Evolutionary conservation across 23 tunicate genomes (phyloP).

Genomic region (Diplosoma virens): DNA sequence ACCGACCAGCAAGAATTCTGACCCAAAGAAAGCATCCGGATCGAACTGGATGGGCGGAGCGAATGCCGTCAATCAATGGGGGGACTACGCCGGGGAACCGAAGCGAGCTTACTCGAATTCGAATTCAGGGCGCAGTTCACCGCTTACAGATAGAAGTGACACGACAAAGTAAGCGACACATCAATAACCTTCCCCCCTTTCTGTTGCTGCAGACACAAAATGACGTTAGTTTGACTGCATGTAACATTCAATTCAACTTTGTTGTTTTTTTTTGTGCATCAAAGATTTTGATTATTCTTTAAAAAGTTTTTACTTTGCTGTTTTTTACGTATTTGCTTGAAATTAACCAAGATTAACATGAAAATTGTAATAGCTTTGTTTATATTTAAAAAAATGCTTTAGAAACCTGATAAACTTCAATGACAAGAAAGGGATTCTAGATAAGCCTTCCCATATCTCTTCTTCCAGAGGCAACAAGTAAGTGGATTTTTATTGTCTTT

Average conservation of each 20-base stretch:
- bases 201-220: not conserved
- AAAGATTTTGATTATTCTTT: too few species aligned
- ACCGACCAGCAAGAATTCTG: not conserved
- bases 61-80: slow-evolving; percentile 6
- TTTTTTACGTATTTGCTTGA: too few species aligned
- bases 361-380: too few species aligned
- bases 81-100: not conserved
- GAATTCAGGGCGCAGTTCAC: slow-evolving; percentile 8
- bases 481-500: too few species aligned
- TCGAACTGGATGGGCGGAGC: not conserved
- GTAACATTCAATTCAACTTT: too few species aligned
- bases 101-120: slow-evolving; percentile 4
- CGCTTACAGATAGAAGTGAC: slow-evolving; percentile 28
- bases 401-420: not conserved
- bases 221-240: not conserved
- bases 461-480: slow-evolving; percentile 4
- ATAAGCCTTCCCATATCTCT: not conserved
- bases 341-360: too few species aligned
- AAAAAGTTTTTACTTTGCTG: too few species aligned
- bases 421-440: not conserved
- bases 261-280: too few species aligned
- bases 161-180: slow-evolving; percentile 20
- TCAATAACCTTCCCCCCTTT: not conserved
- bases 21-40: not conserved
- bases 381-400: too few species aligned